Evolutionary conservation across 2,113 vertebrate genomes (phyloP), one percentile per base, ranked within the genome.

Genomic region (Upupa epops): DNA sequence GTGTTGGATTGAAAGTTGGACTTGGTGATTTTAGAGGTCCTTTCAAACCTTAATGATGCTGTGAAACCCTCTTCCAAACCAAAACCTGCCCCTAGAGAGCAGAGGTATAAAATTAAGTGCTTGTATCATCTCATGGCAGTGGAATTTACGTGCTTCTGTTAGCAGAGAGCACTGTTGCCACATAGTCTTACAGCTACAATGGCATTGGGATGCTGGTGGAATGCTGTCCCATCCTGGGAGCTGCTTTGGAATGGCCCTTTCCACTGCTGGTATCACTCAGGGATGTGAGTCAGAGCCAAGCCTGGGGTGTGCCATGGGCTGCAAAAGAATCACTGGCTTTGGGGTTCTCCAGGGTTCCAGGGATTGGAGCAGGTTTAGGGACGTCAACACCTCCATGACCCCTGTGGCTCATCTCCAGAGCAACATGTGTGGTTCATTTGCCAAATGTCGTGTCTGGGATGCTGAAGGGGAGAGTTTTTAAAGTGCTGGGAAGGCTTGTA

Each of bases 241-340:
- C 24, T 0, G 0, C 36, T 45, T 26, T 0, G 0, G 24, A 58
- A 25, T 3, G 4, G 42, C 32, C 32, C 49, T 24, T 72, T 31
- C 7, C 2, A 0, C 32, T 68, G 42, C 45, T 42, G 60, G 0
- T 54, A 49, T 21, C 0, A 0, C 55, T 37, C 32, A 13, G 45
- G 19, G 13, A 3, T 21, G 37, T 0, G 9, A 36, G 45, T 19
- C 18, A 52, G 59, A 69, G 31, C 49, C 15, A 17, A 31, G 37
- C 28, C 51, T 58, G 49, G 25, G 26, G 4, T 9, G 72, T 40
- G 20, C 31, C 15, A 1, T 4, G 10, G 1, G 15, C 20, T 63
- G 31, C 2, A 0, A 32, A 80, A 66, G 14, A 56, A 13, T 29
- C 1, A 0, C 63, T 36, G 73, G 16, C 63, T 31, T 16, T 4